Conservation (phyloP, 1,140 invertebrate species). For the Subanguina moxae region DNA sequence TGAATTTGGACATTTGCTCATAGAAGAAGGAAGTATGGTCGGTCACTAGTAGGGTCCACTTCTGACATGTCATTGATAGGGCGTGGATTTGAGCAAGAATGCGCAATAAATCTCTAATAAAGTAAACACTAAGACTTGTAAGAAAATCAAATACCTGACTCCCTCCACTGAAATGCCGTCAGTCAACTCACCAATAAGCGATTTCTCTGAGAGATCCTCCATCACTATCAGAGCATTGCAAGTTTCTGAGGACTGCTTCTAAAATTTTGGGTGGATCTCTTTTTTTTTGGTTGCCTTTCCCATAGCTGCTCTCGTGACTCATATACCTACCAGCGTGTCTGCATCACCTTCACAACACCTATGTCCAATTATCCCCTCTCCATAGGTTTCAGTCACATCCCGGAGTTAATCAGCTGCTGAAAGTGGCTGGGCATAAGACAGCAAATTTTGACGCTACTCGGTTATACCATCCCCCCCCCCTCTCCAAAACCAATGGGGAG, state of each 20-base stretch:
- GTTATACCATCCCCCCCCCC: too few species aligned
- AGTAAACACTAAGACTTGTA: slow-evolving; percentile 25
- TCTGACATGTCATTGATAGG: slow-evolving; percentile 19
- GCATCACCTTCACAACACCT: too few species aligned
- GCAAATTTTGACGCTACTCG: too few species aligned
- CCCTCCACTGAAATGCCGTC: slow-evolving; percentile 43
- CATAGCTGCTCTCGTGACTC: too few species aligned
- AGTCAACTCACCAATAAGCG: slow-evolving; percentile 33
- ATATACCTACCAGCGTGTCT: too few species aligned
- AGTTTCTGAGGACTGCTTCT: slow-evolving; percentile 44
- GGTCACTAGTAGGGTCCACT: slow-evolving; percentile 32
- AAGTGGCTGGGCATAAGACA: too few species aligned
- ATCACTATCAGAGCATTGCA: slow-evolving; percentile 51
- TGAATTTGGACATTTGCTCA: slow-evolving; percentile 30
- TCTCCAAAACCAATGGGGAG: too few species aligned
- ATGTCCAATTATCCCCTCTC: too few species aligned
- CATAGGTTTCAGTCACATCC: too few species aligned
- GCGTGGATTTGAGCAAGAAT: slow-evolving; percentile 45
- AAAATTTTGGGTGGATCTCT: slow-evolving; percentile 8
- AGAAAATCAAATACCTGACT: slow-evolving; percentile 21
- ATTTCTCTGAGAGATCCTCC: slow-evolving; percentile 53
- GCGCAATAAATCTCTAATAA: slow-evolving; percentile 43
- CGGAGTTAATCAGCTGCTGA: too few species aligned
- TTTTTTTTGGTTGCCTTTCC: not conserved
- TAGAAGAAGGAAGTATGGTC: slow-evolving; percentile 30